Evolutionary conservation across 2,113 vertebrate species (phyloP), one percentile per base, ranked within the genome.

Genomic region (Poicephalus meyeri): DNA sequence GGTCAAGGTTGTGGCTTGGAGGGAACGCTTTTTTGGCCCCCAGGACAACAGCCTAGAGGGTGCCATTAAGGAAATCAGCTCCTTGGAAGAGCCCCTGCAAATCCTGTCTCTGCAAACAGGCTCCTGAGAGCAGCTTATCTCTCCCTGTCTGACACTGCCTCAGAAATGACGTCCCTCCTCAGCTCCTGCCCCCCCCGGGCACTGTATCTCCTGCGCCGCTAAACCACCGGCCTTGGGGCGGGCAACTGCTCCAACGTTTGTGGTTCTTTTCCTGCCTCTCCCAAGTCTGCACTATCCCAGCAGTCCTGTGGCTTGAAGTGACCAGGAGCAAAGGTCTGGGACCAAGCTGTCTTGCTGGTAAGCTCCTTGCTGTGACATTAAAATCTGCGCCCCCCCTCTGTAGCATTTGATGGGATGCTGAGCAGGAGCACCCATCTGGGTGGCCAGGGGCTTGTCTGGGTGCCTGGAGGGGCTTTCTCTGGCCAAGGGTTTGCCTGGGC

Each of bases 91-190:
- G 80, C 53, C 6, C 28, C 18, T 56, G 4, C 1, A 7, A 77
- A 73, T 81, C 65, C 55, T 78, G 72, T 53, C 16, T 58, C 71
- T 66, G 85, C 74, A 78, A 52, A 83, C 86, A 73, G 25, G 24
- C 68, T 90, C 37, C 70, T 1, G 7, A 74, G 64, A 68, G 19
- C 29, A 71, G 61, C 93, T 97, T 97, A 96, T 96, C 93, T 94
- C 83, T 90, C 7, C 11, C 25, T 6, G 19, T 91, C 69, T 88
- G 77, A 92, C 10, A 7, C 7, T 39, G 81, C 70, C 65, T 81
- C 65, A 53, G 89, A 89, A 85, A 65, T 91, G 37, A 95, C n/a
- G 61, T 80, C 61, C 5, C 15, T 26, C 41, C 44, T 39, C 39
- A 46, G 35, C 37, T 88, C 76, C 82, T 88, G 82, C 81, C 58